Base-by-base conservation (phyloP, 2,888 invertebrate genomes). In the Oithona nana region DNA sequence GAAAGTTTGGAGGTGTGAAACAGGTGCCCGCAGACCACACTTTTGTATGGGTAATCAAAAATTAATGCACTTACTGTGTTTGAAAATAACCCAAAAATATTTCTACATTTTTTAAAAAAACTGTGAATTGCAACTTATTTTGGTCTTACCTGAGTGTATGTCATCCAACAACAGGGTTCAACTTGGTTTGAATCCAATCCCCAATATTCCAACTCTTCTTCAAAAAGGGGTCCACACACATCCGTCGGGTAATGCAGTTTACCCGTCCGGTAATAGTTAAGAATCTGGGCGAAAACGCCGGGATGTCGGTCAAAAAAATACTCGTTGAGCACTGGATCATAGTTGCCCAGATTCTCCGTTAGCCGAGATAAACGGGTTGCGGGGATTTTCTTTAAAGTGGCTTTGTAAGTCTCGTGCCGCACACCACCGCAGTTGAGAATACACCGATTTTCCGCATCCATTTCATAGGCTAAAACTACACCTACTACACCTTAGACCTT, bases 151-250 rank as follows among this genome's bases (percentile, higher is more conserved):
- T 86, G 83, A 65, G 89, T 80, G 70, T 98, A 98, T 8, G 97
- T 98, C 95, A 97, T 97, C 97, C 98, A 98, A 75, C 98, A 98
- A 75, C 97, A 98, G 3, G 97, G 97, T 73, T 97, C 95, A 70
- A 97, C 95, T 77, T 98, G 97, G 78, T 98, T 98, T 48, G 97
- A 89, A 73, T 98, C 97, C 68, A 98, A 80, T 16, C 97, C 97
- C 97, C 97, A 97, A 75, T 94, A 98, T 76, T 97, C 97, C 68
- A 98, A 80, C 74, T 98, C 98, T 73, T 97, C 97, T 73, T 98
- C 98, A 74, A 98, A 98, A 66, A 98, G 80, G 61, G 97, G 98
- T 55, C 97, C 97, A 74, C 97, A 98, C 1, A 98, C 97, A 73
- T 98, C 94, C 61, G 95, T 95, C 22, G 97, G 97, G 75, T 98